Percentiles rank a stretch among this genome's conserved stretches.
phyloP scores from a whole-genome alignment of 1,140 invertebrate species.

The Branchinecta lindahli region DNA sequence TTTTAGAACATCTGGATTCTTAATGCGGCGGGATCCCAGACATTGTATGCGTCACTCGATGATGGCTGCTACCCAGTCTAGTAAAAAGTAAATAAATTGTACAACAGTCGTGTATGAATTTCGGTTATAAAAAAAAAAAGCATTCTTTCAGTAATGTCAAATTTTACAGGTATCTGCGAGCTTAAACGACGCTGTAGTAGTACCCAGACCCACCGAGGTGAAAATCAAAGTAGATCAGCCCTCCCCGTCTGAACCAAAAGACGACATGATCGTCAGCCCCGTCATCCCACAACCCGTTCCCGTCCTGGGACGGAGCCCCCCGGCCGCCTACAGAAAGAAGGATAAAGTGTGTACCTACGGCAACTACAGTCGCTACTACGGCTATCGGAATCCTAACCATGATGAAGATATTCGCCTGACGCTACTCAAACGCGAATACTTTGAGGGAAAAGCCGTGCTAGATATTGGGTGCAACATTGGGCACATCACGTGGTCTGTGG shows the following conservation, averaged over 20 bases:
- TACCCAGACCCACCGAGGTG: background rate
- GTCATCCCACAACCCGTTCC: constrained; percentile 73
- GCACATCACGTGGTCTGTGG: constrained; percentile 66
- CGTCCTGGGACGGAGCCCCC: constrained; percentile 40
- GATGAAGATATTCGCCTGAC: constrained; percentile 64
- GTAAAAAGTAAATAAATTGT: too few relatives aligned
- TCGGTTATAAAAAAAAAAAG: too few relatives aligned
- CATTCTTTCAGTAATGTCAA: too few relatives aligned
- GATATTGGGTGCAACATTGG: constrained; percentile 98
- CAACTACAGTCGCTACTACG: constrained; percentile 93
- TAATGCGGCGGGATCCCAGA: too few relatives aligned
- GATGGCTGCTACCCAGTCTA: too few relatives aligned
- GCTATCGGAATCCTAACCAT: constrained; percentile 68
- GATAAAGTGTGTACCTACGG: constrained; percentile 74
- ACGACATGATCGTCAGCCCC: constrained; percentile 82
- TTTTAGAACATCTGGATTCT: too few relatives aligned
- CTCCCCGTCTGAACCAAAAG: constrained; percentile 22
- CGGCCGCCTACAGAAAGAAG: constrained; percentile 31
- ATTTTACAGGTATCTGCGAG: too few relatives aligned
- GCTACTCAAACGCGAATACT: constrained; percentile 66
- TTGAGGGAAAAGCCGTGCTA: constrained; percentile 74
- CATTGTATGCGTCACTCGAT: too few relatives aligned
- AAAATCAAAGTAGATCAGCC: background rate
- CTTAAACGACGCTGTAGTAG: background rate
- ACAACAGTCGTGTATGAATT: too few relatives aligned